Percentiles rank a stretch among this genome's conserved stretches.
Evolutionary conservation across 2,888 invertebrate genomes (phyloP).

Genomic region (Drosophila mimetica): DNA sequence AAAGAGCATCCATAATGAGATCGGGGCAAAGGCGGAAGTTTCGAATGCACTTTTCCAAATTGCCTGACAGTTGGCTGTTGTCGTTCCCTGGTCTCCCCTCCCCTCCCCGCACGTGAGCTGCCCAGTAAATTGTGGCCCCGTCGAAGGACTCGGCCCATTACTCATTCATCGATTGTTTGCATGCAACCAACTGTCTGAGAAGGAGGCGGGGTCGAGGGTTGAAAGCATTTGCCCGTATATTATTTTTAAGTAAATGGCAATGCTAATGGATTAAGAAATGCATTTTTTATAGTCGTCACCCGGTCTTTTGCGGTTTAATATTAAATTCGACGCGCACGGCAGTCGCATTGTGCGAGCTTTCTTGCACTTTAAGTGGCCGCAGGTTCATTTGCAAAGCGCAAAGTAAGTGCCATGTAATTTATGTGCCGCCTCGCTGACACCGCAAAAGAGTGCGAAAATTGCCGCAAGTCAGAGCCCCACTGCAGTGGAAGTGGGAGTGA

Average conservation of each 20-base stretch:
- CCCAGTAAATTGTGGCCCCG: constrained; percentile 27
- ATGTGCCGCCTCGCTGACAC: constrained; percentile 52
- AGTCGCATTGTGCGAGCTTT: constrained; percentile 12
- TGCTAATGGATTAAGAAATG: constrained; percentile 68
- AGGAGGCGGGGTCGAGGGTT: too few species aligned
- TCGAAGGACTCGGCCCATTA: constrained; percentile 66
- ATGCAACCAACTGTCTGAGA: constrained; percentile 20
- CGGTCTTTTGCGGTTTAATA: constrained; percentile 52
- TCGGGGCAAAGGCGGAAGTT: constrained; percentile 25
- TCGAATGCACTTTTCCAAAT: constrained; percentile 52
- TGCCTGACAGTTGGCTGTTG: constrained; percentile 35
- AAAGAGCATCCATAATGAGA: constrained; percentile 8
- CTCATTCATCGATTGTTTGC: constrained; percentile 72
- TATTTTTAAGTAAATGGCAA: constrained; percentile 25
- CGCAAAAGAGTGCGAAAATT: constrained; percentile 60
- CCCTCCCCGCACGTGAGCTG: neutral
- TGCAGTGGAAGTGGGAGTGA: constrained; percentile 22
- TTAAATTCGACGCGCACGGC: constrained; percentile 48
- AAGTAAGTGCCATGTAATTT: constrained; percentile 74
- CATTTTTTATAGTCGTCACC: constrained; percentile 56
- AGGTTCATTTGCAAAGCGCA: constrained; percentile 53
- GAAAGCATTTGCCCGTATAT: constrained; percentile 21
- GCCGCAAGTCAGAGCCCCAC: constrained; percentile 47
- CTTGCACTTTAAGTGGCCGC: constrained; percentile 49
- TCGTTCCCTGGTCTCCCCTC: constrained; percentile 2